Conservation (phyloP, 2,797 vertebrate species). For the Onychomys arenicola region DNA sequence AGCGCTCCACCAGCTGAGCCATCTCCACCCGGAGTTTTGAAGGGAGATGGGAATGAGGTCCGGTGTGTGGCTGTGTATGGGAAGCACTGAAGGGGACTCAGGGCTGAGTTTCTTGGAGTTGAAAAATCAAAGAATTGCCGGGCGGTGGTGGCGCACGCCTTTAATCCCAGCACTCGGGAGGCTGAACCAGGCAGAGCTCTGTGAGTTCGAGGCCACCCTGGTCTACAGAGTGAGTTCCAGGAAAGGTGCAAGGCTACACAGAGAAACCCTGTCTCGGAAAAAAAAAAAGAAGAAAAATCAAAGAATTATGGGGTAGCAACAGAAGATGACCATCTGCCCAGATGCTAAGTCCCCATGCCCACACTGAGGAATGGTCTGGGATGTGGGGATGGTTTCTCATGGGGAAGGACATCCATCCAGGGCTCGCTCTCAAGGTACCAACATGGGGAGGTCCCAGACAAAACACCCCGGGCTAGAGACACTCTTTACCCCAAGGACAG, state of each 20-base stretch:
- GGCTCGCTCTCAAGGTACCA: neutral
- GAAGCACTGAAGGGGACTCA: neutral
- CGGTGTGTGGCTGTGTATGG: neutral
- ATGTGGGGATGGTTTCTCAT: rapidly evolving
- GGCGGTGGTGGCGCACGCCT: too few relatives aligned
- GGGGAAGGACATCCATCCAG: neutral
- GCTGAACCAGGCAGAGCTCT: too few relatives aligned
- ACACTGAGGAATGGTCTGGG: neutral
- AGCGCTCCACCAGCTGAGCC: neutral
- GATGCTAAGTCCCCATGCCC: neutral
- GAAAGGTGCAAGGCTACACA: too few relatives aligned
- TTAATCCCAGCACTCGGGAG: too few relatives aligned
- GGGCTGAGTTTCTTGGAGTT: neutral
- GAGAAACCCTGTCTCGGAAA: too few relatives aligned
- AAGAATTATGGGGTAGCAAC: neutral
- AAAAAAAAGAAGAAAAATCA: too few relatives aligned
- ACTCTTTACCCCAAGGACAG: neutral
- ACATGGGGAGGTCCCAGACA: neutral
- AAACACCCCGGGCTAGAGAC: neutral
- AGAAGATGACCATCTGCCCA: neutral
- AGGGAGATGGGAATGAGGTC: neutral
- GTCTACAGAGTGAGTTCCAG: too few relatives aligned
- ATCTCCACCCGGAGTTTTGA: neutral
- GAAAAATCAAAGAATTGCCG: too few relatives aligned
- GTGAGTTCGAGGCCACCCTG: too few relatives aligned